Base-by-base conservation (phyloP, 2,888 invertebrate species). In the Drosophila antonietae region DNA sequence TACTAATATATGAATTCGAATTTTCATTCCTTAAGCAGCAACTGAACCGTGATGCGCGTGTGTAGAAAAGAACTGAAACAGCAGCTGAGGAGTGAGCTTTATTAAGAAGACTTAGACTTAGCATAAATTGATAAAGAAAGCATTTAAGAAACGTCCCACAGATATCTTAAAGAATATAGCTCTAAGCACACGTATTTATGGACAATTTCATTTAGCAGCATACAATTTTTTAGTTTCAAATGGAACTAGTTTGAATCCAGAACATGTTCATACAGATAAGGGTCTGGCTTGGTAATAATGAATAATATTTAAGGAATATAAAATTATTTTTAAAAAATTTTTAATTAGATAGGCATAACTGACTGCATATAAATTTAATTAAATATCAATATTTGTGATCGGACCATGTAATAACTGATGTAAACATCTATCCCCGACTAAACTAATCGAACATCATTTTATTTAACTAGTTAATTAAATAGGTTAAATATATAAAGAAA, bases 101-200 rank as follows among this genome's bases (percentile, higher is more conserved):
- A 20, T 37, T 37, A 37, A 53, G 15, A 37, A 53, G 23, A 37
- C 37, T 5, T 0, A 2, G 5, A 37, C 37, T 15, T 14, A 53
- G 15, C 52, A 53, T 37, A 37, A 37, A 37, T 53, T 37, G 52
- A 53, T 53, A 53, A 53, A 12, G 49, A 51, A 53, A 53, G 9
- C 33, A 8, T 33, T 53, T 20, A 23, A 23, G 10, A 20, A 53
- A 15, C 37, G 52, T 53, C 23, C 10, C 52, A 15, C 23, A 15
- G 37, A 15, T 53, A 53, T 23, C 23, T 23, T 0, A 0, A 3
- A 9, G 15, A 37, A 23, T 23, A 53, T 15, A 37, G 52, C 52
- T 37, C 23, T 35, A 12, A 12, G 18, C 52, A 23, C 52, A 52
- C 52, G 52, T 53, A 52, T 52, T 52, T 20, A 20, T 35, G 35